These are phyloP conservation scores for Dascillus cervinus DNA, from an alignment of 2,888 invertebrate genomes.

Conservation along the genomic window DNA sequence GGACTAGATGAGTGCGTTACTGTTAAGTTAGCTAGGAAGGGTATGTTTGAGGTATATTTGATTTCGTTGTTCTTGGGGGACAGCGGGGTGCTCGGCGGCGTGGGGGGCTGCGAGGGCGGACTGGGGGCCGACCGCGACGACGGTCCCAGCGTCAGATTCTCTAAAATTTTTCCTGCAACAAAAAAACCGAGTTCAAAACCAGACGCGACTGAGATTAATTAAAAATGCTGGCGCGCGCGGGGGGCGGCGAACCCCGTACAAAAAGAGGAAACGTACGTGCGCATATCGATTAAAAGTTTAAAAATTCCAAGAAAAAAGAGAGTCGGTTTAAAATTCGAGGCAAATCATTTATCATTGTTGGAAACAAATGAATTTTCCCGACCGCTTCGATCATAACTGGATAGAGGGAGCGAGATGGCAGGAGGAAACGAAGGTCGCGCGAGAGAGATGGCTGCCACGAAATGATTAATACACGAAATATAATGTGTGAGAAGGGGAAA, in stretches of 20 bases:
- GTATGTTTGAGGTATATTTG: conserved; percentile 24
- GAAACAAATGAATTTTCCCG: conserved; percentile 40
- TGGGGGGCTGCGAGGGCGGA: conserved; percentile 44
- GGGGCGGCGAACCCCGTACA: too few species aligned
- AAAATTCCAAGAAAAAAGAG: not conserved
- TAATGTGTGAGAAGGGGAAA: conserved; percentile 19
- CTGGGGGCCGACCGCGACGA: conserved; percentile 16
- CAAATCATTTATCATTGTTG: conserved; percentile 40
- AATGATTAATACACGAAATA: conserved; percentile 35
- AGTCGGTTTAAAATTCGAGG: conserved; percentile 27
- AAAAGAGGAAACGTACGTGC: conserved; percentile 8
- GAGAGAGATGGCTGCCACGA: conserved; percentile 18
- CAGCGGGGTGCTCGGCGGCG: conserved; percentile 45
- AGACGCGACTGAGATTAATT: not conserved
- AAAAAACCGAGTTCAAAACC: conserved; percentile 2
- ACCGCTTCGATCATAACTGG: conserved; percentile 35
- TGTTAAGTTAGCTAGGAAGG: conserved; percentile 29
- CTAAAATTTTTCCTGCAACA: conserved; percentile 43
- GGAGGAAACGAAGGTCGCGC: conserved; percentile 12
- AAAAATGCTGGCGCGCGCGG: not conserved
- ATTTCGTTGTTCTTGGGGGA: conserved; percentile 34
- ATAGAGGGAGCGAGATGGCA: conserved; percentile 28
- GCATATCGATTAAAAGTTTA: not conserved
- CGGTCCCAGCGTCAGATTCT: conserved; percentile 38
- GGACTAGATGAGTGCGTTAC: conserved; percentile 35